Base-by-base conservation (phyloP, 2,797 vertebrate species). In the Leuciscus waleckii region DNA sequence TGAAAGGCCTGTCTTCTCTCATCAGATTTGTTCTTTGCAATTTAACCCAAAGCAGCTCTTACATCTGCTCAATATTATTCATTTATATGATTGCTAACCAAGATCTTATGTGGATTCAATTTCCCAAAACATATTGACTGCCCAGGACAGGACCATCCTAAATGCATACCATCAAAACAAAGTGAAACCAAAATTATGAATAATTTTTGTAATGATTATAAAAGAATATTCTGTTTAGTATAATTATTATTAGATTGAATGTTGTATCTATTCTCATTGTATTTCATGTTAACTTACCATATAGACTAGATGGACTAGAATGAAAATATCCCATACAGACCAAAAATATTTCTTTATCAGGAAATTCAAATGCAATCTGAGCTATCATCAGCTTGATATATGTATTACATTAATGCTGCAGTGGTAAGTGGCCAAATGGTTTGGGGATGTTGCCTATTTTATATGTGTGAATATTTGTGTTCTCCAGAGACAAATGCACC, bases 51-150 rank as follows among this genome's bases (percentile, higher is more conserved):
- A 51, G 41, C 56, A 82, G 41, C 29, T 23, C 67, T 63, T 43
- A 16, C 81, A 84, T 78, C 85, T 68, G 78, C 32, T 82, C 37
- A 61, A 9, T 79, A 39, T 79, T 41, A 81, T 16, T 56, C 23
- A 56, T 80, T 74, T 85, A 73, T 79, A 74, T 79, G 49, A 61
- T 32, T 56, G 63, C 54, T 85, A 85, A 81, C n/a, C 54, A 78
- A 61, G 21, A 41, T 21, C 32, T 13, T 16, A 39, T 39, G 29
- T 69, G 65, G 32, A 54, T 54, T n/a, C 1, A 7, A 54, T 39
- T 39, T 81, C 46, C 35, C 23, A 54, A 54, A 81, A 81, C 65
- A 77, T 26, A 37, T 37, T n/a, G 43, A 80, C 13, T 16, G 21
- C 29, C 43, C 43, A 16, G 46, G 46, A 49, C 46, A 49, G 46